Evolutionary conservation across 1,140 invertebrate genomes (phyloP).

Genomic region (Drosophila ironensis): DNA sequence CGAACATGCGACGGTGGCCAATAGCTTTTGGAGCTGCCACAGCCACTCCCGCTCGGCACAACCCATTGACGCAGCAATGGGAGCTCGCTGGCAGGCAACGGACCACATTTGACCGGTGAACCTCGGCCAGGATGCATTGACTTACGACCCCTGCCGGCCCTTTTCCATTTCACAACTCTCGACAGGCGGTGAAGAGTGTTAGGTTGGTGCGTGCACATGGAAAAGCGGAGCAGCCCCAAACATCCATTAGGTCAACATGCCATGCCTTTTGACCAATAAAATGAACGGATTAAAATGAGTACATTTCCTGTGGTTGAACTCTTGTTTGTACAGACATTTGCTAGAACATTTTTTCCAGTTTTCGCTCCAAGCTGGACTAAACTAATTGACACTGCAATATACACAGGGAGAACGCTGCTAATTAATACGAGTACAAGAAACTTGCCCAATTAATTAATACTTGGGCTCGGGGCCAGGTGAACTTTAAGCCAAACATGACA

Average conservation of each 20-base stretch:
- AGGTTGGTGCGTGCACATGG: neutral
- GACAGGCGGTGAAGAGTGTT: neutral
- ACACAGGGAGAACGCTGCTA: neutral
- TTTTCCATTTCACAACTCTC: slow-evolving; percentile 45
- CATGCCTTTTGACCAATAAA: no score
- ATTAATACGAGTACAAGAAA: slow-evolving; percentile 20
- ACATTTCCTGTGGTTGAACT: no score
- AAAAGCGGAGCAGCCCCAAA: no score
- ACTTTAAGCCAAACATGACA: slow-evolving; percentile 45
- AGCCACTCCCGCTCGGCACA: neutral
- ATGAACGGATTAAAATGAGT: no score
- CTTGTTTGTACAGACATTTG: no score
- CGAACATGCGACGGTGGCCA: slow-evolving; percentile 15
- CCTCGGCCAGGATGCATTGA: slow-evolving; percentile 35
- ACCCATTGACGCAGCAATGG: slow-evolving; percentile 41
- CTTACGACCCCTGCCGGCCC: slow-evolving; percentile 12
- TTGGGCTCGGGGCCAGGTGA: slow-evolving; percentile 35
- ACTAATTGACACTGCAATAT: neutral
- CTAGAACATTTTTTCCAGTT: no score
- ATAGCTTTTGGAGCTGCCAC: neutral
- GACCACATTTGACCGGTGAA: slow-evolving; percentile 44
- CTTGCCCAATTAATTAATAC: slow-evolving; percentile 62
- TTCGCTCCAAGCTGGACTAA: neutral
- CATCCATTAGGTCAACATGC: no score
- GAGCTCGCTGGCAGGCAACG: slow-evolving; percentile 20